phyloP scores from a whole-genome alignment of 2,797 vertebrate species.

The Garrulus glandarius region DNA sequence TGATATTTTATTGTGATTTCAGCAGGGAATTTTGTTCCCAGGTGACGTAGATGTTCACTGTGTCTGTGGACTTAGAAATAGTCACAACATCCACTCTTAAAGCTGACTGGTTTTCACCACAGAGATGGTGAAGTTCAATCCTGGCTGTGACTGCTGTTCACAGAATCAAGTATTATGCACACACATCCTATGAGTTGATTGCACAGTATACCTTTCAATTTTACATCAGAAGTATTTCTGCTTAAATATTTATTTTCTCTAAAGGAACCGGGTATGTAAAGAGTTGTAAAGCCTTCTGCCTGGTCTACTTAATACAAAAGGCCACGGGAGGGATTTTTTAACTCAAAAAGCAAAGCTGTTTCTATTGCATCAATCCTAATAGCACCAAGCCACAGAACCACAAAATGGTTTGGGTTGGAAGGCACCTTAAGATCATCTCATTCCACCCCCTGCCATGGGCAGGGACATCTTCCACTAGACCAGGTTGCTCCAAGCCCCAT shows the following conservation, averaged over 20 bases:
- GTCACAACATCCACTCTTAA: not conserved
- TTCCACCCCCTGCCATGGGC: not conserved
- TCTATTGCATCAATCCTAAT: not conserved
- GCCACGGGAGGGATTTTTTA: not conserved
- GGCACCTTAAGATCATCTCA: not conserved
- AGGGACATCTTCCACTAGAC: not conserved
- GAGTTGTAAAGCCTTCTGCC: not conserved
- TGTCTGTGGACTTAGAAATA: not conserved
- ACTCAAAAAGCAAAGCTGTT: not conserved
- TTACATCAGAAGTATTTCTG: not conserved
- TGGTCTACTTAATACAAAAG: not conserved
- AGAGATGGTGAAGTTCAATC: not conserved
- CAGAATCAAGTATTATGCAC: not conserved
- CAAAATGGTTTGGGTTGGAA: not conserved
- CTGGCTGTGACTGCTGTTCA: not conserved
- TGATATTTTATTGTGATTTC: not conserved
- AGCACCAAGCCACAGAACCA: not conserved
- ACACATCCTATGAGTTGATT: not conserved
- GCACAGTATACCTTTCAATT: not conserved
- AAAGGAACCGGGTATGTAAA: not conserved
- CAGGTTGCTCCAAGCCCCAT: fast-evolving
- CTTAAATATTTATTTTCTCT: not conserved
- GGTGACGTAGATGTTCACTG: not conserved
- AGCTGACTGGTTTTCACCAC: not conserved
- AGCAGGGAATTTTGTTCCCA: not conserved